Base-by-base conservation (phyloP, 64 coral and sea anemone species). In the Platygyra sinensis region DNA sequence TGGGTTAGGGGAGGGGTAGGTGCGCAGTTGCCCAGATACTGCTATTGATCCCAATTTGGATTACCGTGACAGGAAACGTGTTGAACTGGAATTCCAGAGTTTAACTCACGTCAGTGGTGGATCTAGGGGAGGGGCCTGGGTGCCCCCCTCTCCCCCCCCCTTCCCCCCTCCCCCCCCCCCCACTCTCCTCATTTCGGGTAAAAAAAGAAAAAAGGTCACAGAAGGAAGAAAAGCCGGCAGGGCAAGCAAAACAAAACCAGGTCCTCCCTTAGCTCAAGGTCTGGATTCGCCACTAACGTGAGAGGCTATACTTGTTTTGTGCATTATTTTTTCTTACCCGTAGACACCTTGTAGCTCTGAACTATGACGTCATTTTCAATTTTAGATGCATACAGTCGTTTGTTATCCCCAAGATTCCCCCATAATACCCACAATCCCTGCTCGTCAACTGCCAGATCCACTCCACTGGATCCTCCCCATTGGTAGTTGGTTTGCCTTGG, bases 381-480 rank as follows among this genome's bases (percentile, higher is more conserved):
- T 27, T 82, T 90, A 38, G 7, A 8, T 39, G 71, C 49, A 42
- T 57, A 59, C 64, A 80, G 64, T 25, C 76, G 78, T 27, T 57
- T 57, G 60, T 60, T 67, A 63, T 79, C 80, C 1, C 49, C 54
- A 20, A 14, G 61, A 12, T 24, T n/a, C 29, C 78, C 88, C 50
- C 27, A 81, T 14, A 90, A 25, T 0, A 52, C 88, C 88, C 88
- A 90, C 24, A 90, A 60, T 72, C 88, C 88, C 4, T 80, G 62
- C 30, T 90, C 88, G 49, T 90, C 88, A 19, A 90, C 88, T 39
- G 88, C 88, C 6, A 90, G 63, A 28, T 90, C 88, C 62, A 90
- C 71, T 82, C 78, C 88, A 31, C 62, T 39, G 32, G 74, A 82
- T 17, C 88, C 88, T 27, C 77, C 65, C 88, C 88, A 90, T 10